phyloP scores from a whole-genome alignment of 2,797 vertebrate species.

The Delichon dasypus region DNA sequence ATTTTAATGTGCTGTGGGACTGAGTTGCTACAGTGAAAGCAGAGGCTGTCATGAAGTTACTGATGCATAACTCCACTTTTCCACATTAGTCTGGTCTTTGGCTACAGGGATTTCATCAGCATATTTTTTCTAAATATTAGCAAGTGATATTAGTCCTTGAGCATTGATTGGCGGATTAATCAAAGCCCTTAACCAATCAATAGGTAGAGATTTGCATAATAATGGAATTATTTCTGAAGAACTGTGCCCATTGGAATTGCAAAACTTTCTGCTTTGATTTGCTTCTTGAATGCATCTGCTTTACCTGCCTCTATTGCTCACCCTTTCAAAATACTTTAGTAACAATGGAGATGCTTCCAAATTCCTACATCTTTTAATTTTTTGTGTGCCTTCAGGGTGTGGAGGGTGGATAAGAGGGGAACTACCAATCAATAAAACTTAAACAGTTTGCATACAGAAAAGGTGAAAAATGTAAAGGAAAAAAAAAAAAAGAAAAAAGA shows the following conservation, averaged over 20 bases:
- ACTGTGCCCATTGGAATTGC: neutral
- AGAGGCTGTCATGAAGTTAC: neutral
- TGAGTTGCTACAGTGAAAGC: neutral
- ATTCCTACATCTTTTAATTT: neutral
- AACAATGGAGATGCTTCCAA: neutral
- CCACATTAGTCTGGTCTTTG: neutral
- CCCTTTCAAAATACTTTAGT: neutral
- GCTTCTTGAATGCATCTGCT: neutral
- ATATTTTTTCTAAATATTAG: neutral
- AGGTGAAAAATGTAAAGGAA: neutral
- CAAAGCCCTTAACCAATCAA: constrained; percentile 7
- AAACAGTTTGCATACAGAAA: neutral
- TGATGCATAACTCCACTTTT: neutral
- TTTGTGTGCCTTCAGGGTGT: neutral
- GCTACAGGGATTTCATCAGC: neutral
- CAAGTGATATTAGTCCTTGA: neutral
- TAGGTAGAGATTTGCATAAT: neutral
- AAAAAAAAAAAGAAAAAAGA: neutral
- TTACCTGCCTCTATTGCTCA: neutral
- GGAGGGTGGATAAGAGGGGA: neutral
- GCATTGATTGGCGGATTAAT: constrained; percentile 2
- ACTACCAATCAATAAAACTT: neutral
- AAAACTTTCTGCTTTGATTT: neutral
- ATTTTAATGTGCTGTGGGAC: neutral
- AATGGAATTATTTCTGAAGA: neutral